Base-by-base conservation (phyloP, 1,140 invertebrate genomes). In the Aphis gossypii region DNA sequence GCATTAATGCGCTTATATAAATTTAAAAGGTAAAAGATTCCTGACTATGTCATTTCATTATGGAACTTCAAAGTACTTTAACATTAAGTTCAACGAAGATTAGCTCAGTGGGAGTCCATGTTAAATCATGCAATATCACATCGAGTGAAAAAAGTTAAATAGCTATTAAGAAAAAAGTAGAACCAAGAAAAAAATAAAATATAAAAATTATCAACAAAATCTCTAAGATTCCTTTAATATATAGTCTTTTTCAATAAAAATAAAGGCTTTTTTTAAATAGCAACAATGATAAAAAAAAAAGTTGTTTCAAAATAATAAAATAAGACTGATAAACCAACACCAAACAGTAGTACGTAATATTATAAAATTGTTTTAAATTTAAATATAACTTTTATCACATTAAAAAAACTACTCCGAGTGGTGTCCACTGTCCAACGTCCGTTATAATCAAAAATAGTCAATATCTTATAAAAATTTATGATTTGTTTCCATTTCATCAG, bases 1-100 rank as follows among this genome's bases (percentile, higher is more conserved):
- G 8, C 21, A 83, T 83, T 83, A 83, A 83, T 83, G 38, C 21
- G 38, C 38, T 41, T 41, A 83, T 41, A 41, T 83, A 83, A 83
- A 83, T 83, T 83, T 83, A 83, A 8, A 83, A 83, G 21, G 38
- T 20, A 14, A 83, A 83, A 83, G 18, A 83, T 83, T 83, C 21
- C 82, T 83, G 82, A 41, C 82, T 41, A 41, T 83, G 38, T 83
- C 82, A 83, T 83, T 83, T 83, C 21, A 35, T 83, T 83, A 83
- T 38, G 38, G 8, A 83, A 83, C 35, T 83, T 83, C 82, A 83
- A 83, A 83, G 82, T 21, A 41, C 21, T 83, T 41, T 41, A 41
- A 83, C 20, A 83, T 83, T 83, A 41, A 83, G 82, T 23, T 83
- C 35, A 20, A 83, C 38, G 21, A 38, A 83, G 82, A 83, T 83